Evolutionary conservation across 2,797 vertebrate genomes (phyloP), one percentile per base, ranked within the genome.

Genomic region (Enteromius unitaeniatus): DNA sequence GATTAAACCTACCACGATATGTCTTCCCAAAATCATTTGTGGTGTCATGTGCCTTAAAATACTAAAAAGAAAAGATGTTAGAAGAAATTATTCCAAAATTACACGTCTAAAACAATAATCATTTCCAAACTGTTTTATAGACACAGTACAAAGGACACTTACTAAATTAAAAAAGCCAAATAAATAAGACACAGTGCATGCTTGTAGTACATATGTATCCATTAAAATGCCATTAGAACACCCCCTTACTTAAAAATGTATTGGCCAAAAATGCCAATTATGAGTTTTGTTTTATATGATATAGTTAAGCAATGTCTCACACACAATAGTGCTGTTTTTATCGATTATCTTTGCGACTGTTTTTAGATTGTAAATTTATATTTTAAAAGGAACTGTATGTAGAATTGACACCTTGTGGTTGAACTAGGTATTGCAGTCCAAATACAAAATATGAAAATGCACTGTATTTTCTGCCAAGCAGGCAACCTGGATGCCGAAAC

Each of bases 31-130:
- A 91, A 42, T 95, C 95, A 83, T 95, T 95, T n/a, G 94, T 91
- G 83, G 91, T 93, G 34, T 93, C 91, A 83, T 93, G 95, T 1
- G 96, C 95, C 91, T 92, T 95, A 89, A 97, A 97, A 90, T 95
- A 97, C 96, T 97, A 0, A 58, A 28, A 53, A 75, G 80, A 82
- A 74, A 68, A 53, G 42, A 14, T 6, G 53, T 4, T 64, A 64
- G 8, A 64, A 28, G 1, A n/a, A 23, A 81, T 82, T 49, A 82
- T 49, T 67, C 3, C 2, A 11, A 62, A 81, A 51, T 62, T 0
- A 40, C 42, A 21, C 15, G 10, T 8, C 21, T 72, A 70, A 37
- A 40, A 34, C 31, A 26, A 19, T 65, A 62, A 21, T 47, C 68
- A 65, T 34, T 65, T 65, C 14, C 6, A 65, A 65, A 34, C 7